phyloP scores from a whole-genome alignment of 1,140 invertebrate species.

The Drosophila nigromelanica region DNA sequence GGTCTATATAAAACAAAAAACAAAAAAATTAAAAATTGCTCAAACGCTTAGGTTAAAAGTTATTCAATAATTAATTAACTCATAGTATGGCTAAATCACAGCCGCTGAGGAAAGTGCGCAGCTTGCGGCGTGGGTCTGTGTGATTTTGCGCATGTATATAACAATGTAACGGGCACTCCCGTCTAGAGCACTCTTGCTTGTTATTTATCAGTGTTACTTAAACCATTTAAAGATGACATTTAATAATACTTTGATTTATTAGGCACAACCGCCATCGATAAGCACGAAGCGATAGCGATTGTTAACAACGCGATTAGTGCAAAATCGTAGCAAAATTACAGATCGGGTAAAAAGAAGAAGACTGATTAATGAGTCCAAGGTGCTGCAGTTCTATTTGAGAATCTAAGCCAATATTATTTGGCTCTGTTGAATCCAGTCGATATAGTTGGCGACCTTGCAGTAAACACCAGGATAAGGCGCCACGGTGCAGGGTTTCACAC shows the following conservation, averaged over 20 bases:
- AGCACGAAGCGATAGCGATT: background rate
- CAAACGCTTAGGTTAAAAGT: too few relatives aligned
- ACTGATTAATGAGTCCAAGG: background rate
- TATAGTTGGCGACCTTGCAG: slow-evolving; percentile 84
- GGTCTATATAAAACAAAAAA: too few relatives aligned
- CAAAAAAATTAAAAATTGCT: too few relatives aligned
- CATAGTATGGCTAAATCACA: too few relatives aligned
- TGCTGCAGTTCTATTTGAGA: slow-evolving; percentile 22
- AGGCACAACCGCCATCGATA: background rate
- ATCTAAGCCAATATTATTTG: slow-evolving; percentile 65
- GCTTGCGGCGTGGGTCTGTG: too few relatives aligned
- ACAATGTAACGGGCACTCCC: too few relatives aligned
- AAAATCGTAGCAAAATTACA: background rate
- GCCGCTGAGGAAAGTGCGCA: too few relatives aligned
- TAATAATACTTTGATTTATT: slow-evolving; percentile 15
- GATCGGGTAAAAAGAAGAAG: background rate
- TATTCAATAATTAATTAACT: too few relatives aligned
- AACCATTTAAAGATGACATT: background rate
- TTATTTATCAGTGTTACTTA: too few relatives aligned
- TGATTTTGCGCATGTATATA: too few relatives aligned
- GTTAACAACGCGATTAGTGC: background rate
- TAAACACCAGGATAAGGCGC: slow-evolving; percentile 84
- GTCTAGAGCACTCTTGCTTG: too few relatives aligned
- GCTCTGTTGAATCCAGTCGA: slow-evolving; percentile 83
- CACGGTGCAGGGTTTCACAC: slow-evolving; percentile 83